phyloP scores from a whole-genome alignment of 2,113 vertebrate species.

The Falco punctatus region DNA sequence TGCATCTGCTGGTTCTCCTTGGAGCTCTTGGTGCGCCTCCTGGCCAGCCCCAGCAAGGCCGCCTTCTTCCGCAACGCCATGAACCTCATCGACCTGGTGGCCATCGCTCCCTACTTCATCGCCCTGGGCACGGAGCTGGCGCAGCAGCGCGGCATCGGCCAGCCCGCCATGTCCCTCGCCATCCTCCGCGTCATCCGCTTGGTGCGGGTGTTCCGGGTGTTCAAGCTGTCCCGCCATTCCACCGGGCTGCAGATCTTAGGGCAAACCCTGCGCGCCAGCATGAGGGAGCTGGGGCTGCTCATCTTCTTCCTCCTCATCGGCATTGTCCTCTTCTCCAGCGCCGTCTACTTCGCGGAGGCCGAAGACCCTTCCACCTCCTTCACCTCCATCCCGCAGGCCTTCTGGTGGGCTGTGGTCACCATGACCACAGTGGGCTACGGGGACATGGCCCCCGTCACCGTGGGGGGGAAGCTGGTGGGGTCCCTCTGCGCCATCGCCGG shows the following conservation, averaged over 20 bases:
- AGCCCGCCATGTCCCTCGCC: background rate
- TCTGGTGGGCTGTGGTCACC: slow-evolving; percentile 13
- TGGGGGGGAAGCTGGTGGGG: background rate
- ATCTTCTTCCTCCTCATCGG: slow-evolving; percentile 21
- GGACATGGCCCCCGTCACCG: background rate
- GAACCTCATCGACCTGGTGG: slow-evolving; percentile 9
- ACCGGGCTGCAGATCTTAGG: background rate
- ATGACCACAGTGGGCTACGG: slow-evolving; percentile 18
- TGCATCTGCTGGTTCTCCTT: background rate
- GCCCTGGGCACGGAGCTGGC: background rate
- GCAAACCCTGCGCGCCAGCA: background rate
- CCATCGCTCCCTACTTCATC: background rate
- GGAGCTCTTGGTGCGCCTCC: background rate
- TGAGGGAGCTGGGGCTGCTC: background rate
- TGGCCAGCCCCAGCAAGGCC: background rate
- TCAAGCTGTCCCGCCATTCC: background rate
- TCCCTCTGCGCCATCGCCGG: slow-evolving; percentile 4
- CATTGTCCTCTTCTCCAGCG: background rate
- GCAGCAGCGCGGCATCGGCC: background rate
- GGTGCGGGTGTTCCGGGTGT: background rate
- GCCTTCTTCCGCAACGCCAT: background rate
- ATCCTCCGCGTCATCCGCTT: background rate
- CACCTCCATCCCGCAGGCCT: background rate
- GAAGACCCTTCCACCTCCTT: background rate
- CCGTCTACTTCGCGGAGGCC: background rate